Evolutionary conservation across 1,140 invertebrate genomes (phyloP), one percentile per base, ranked within the genome.

Genomic region (Saxidomus purpurata): DNA sequence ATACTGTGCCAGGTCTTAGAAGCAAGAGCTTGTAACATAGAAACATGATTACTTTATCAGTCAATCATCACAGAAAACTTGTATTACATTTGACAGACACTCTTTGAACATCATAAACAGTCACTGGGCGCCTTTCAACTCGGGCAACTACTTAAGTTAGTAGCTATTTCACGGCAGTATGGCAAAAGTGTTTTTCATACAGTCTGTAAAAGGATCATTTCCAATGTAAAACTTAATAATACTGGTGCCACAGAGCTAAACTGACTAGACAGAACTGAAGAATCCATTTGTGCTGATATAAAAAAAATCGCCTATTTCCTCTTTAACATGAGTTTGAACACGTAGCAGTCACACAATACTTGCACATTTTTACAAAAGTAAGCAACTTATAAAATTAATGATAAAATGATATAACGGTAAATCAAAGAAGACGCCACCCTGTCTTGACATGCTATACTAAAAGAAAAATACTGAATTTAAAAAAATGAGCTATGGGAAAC

Each of bases 1-100:
- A 47, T 31, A 80, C 52, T 80, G 85, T 87, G 38, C 61, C 6
- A 38, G 22, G 25, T 38, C 67, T 38, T 71, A 3, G 6, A 38
- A 38, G 34, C 13, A 13, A 9, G 28, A 17, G 52, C 15, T 34
- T 25, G 31, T 52, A 82, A 43, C 28, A 25, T 43, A 82, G 61
- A 17, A 47, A 82, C 15, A 82, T 15, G 19, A n/a, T 4, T 52
- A 40, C 19, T 63, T n/a, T 19, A 67, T 71, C 67, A 71, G 19
- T 34, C n/a, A 76, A 40, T 43, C 11, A 79, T 34, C 22, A 76
- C n/a, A 36, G 38, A 34, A 25, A 59, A 59, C 22, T n/a, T 59
- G 19, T 28, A 67, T 71, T 71, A 71, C 67, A 71, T 71, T 71
- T 38, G 67, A 71, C 67, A 71, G 67, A 71, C 34, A 31, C 55